Evolutionary conservation across 2,797 vertebrate genomes (phyloP), one percentile per base, ranked within the genome.

Genomic region (Macropus fuliginosus): DNA sequence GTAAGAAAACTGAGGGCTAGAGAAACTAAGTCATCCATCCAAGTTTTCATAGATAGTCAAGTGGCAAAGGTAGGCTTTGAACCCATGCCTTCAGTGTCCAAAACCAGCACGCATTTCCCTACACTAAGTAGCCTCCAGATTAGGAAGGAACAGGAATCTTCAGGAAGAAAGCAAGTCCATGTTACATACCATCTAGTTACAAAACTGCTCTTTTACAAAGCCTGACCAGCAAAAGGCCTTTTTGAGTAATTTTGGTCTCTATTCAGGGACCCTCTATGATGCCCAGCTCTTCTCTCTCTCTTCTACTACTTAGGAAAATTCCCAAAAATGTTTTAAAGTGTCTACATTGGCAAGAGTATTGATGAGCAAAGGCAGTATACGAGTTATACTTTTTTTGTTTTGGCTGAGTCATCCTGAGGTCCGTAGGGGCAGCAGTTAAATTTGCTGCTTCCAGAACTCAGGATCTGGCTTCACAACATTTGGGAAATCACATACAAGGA

Each of bases 401-500:
- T 81, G 21, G 90, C 89, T 1, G 57, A 11, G 31, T 91, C 94
- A 92, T 62, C 28, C 0, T 56, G 92, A 56, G 89, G 21, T 6
- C 56, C 6, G 27, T 92, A 56, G 55, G 18, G 66, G 66, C 55
- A 0, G 0, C 55, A 95, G 90, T 93, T 94, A 40, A 93, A 8
- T 96, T 91, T 91, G 55, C n/a, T 95, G 28, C 1, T 95, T 97
- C 94, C 91, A 95, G 95, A 96, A 31, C 8, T 52, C 46, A 81
- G 87, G 87, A 95, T 92, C 46, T 97, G 97, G 27, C 93, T 87
- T 81, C 91, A 21, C 50, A 94, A 54, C 74, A 91, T 90, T 91
- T 54, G 95, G 96, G 66, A 97, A 94, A 27, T 95, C 93, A 91
- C 6, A 91, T 95, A 29, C 0, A 14, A 81, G 59, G 34, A 54